Conservation (phyloP, 1,140 invertebrate species). For the Cataglyphis hispanica region DNA sequence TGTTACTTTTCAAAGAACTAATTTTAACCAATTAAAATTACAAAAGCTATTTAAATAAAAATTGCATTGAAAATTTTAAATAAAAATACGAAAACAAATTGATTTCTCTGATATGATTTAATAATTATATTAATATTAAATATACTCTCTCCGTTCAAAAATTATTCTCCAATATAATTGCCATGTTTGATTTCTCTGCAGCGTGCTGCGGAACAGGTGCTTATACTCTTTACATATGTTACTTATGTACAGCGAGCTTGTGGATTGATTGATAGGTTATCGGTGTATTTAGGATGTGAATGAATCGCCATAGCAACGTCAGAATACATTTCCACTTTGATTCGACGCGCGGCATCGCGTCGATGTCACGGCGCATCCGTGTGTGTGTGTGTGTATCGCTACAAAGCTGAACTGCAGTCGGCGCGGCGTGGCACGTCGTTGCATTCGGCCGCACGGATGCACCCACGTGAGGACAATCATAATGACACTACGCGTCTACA, state of each 20-base stretch:
- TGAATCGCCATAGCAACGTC: conserved; percentile 82
- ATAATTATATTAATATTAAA: background rate
- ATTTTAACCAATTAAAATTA: background rate
- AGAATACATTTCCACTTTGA: conserved; percentile 81
- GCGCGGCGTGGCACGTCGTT: conserved; percentile 18
- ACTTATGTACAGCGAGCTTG: conserved; percentile 1
- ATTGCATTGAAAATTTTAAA: background rate
- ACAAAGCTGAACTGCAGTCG: conserved; percentile 10
- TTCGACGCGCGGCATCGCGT: conserved; percentile 72
- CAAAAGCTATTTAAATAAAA: background rate
- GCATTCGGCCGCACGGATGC: conserved; percentile 28
- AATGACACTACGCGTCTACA: background rate
- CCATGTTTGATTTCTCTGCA: background rate
- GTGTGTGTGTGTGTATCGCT: background rate
- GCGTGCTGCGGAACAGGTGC: background rate
- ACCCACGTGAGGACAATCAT: conserved; percentile 27
- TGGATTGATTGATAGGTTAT: conserved; percentile 83
- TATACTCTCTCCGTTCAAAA: background rate
- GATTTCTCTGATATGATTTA: background rate
- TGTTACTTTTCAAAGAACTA: background rate
- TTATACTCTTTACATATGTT: background rate
- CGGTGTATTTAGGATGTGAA: conserved; percentile 78
- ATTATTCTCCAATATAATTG: background rate
- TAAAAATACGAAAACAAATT: background rate
- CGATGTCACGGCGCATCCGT: conserved; percentile 20